Evolutionary conservation across 37 sponge, comb jelly and placozoan genomes (phyloP), one percentile per base, ranked within the genome.

Genomic region (Halisarca cf. caerulea): DNA sequence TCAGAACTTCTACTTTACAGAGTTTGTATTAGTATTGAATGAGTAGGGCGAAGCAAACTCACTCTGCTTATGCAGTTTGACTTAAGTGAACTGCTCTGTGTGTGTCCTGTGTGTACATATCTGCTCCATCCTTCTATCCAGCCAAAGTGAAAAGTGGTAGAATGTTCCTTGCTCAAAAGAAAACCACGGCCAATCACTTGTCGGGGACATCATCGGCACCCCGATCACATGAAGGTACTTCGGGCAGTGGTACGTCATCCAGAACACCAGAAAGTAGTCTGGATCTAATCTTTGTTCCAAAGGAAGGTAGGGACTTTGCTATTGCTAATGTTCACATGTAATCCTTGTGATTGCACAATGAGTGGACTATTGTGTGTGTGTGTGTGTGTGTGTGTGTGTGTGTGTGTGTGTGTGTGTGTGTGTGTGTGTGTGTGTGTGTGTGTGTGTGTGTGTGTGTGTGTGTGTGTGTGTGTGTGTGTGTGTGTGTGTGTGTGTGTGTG

Each of bases 241-340:
- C 7, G 23, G 41, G 77, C 77, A 44, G 77, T 44, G 42, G 24
- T 2, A 2, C 0, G 25, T 43, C 69, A n/a, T 18, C 35, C 33
- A n/a, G 45, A 2, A 74, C 42, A n/a, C 77, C 77, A 5, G 77
- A 74, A 25, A 41, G 77, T 24, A 74, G 77, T 41, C 45, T 74
- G 39, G 77, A 74, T 40, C 17, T 74, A 42, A 18, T 74, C 36
- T 23, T 24, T 41, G 20, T 74, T 42, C 18, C 30, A 5, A 28
- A 62, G n/a, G n/a, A n/a, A n/a, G n/a, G n/a, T n/a, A n/a, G n/a
- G n/a, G n/a, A n/a, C n/a, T n/a, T n/a, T n/a, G n/a, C n/a, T n/a
- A n/a, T n/a, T n/a, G n/a, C n/a, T n/a, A n/a, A n/a, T n/a, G n/a
- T n/a, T n/a, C 51, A 11, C 11, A 47, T 47, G 51, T 47, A 11